A percentile compares a stretch with the other conserved stretches of the same genome.
Evolutionary conservation across 2,888 invertebrate species (phyloP).

Genomic region (Drosophila neotestacea): DNA sequence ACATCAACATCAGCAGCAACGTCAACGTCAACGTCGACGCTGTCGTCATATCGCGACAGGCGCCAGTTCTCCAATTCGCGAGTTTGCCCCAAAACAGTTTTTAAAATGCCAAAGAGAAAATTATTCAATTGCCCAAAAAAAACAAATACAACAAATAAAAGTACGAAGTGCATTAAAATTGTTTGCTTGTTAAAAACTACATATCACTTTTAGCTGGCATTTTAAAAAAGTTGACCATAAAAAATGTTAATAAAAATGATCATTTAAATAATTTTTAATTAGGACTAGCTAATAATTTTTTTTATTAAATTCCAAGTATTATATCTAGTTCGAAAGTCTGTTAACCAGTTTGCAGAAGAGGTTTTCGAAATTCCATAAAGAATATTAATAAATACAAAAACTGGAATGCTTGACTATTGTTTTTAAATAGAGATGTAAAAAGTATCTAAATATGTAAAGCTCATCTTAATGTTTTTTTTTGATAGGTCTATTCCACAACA

Average conservation of each 20-base stretch:
- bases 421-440: no score
- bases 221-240: no score
- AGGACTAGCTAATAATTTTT: not conserved
- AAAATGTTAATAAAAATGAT: no score
- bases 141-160: constrained; percentile 24
- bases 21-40: constrained; percentile 22
- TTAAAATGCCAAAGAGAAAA: constrained; percentile 65
- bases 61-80: constrained; percentile 69
- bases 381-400: not conserved
- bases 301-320: not conserved
- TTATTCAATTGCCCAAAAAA: constrained; percentile 69
- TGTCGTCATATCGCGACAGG: constrained; percentile 62
- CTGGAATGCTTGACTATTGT: no score
- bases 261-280: not conserved
- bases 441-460: no score
- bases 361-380: not conserved
- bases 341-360: not conserved
- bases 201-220: no score
- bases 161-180: constrained; percentile 30
- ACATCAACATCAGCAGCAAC: constrained; percentile 10
- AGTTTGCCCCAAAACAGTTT: constrained; percentile 60
- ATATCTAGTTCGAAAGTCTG: not conserved
- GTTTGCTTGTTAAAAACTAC: constrained; percentile 10
- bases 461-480: no score
- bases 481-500: no score